phyloP scores from a whole-genome alignment of 2,113 vertebrate species.

The Macaca mulatta region DNA sequence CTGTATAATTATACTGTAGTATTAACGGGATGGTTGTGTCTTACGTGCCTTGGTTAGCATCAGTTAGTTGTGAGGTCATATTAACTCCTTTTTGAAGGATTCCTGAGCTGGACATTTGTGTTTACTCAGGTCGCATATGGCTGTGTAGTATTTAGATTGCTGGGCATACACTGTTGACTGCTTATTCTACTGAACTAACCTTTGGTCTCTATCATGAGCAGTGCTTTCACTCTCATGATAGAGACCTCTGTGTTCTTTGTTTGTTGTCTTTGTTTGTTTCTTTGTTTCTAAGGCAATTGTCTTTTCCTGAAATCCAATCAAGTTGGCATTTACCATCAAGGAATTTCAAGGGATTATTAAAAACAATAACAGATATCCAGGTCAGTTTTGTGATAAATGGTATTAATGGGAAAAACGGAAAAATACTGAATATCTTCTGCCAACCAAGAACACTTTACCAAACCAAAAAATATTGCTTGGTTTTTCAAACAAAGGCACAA shows the following conservation, averaged over 20 bases:
- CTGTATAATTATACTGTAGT: neutral
- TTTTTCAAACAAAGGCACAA: conserved; percentile 22
- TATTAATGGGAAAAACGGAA: neutral
- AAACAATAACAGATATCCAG: conserved; percentile 33
- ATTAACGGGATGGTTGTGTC: neutral
- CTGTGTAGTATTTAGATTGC: neutral
- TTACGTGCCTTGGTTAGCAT: neutral
- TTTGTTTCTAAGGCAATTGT: conserved; percentile 41
- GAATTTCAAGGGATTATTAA: conserved; percentile 30
- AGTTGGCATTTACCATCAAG: neutral
- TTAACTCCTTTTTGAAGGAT: conserved; percentile 32
- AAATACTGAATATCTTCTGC: neutral
- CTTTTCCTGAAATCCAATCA: conserved; percentile 42
- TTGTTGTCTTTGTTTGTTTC: neutral
- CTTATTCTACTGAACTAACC: conserved; percentile 52
- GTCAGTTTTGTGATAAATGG: neutral
- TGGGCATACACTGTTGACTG: neutral
- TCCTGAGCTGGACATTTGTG: neutral
- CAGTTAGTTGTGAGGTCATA: neutral
- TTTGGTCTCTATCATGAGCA: conserved; percentile 59
- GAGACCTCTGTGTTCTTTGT: neutral
- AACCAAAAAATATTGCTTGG: neutral
- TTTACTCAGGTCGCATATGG: conserved; percentile 34
- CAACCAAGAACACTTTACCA: neutral
- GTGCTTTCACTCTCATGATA: conserved; percentile 6